Base-by-base conservation (phyloP, 2,797 vertebrate genomes). In the Thamnophis elegans region DNA sequence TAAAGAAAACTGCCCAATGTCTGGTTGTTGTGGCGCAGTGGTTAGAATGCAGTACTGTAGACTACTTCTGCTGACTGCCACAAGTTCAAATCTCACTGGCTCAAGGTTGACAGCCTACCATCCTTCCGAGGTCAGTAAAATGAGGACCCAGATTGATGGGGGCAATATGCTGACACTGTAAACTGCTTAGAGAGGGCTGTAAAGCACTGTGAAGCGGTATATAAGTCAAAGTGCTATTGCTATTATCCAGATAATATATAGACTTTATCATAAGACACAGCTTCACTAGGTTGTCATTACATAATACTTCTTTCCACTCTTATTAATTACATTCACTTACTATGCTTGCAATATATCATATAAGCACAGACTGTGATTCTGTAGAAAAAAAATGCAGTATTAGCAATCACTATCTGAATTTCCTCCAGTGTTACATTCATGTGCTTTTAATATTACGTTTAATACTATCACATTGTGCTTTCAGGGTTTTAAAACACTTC, bases 261-360 rank as follows among this genome's bases (percentile, higher is more conserved):
- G 16, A 56, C 12, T 73, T 73, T 73, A 73, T 73, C 32, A 68
- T 73, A 68, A 68, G 68, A 73, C 32, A 73, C 10, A 73, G 68
- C 18, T 20, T 91, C 90, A 62, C 90, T 25, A 28, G 16, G 12
- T 3, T 55, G 25, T 25, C 88, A 36, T 22, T 51, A 91, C 7
- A 42, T 11, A 73, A 82, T 32, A 51, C 42, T 60, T 28, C 56
- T 91, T 60, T 82, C 28, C 87, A 36, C 12, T 28, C 26, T 32
- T 82, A 62, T 96, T 93, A 95, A 93, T 90, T 96, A 95, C 85
- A 94, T 96, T 90, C 85, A 42, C 25, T 88, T 90, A 91, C 89
- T 20, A 62, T 65, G 93, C 90, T 73, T 36, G 85, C 26, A 92
- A 94, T 65, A 92, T 93, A 94, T 94, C 0, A 4, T 26, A 56